phyloP scores from a whole-genome alignment of 2,113 vertebrate species.

The Haplotaxodon microlepis region DNA sequence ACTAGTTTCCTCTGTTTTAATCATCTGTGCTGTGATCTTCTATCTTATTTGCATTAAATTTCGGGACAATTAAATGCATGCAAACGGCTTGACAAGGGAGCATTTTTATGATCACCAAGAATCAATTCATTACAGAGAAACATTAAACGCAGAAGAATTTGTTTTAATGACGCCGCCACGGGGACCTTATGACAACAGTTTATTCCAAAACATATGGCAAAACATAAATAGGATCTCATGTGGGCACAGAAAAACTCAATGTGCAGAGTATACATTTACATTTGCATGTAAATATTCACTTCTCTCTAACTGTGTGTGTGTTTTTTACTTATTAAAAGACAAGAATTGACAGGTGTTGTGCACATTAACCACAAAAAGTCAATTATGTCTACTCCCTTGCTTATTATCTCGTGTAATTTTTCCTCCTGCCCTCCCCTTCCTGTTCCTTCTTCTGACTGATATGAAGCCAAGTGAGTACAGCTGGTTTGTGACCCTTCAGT shows the following conservation, averaged over 20 bases:
- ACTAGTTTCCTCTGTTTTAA: background rate
- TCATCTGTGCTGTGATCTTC: background rate
- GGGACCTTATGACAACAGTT: slow-evolving; percentile 14
- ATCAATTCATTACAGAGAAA: slow-evolving; percentile 3
- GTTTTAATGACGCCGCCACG: background rate
- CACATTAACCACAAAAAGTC: background rate
- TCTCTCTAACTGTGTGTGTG: background rate
- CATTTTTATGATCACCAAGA: background rate
- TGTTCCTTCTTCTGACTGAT: background rate
- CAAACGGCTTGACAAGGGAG: background rate
- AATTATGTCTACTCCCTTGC: background rate
- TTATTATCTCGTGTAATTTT: background rate
- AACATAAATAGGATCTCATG: slow-evolving; percentile 12
- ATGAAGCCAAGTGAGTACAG: slow-evolving; percentile 18
- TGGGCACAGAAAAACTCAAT: background rate
- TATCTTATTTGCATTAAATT: background rate
- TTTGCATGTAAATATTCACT: background rate
- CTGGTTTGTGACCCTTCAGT: slow-evolving; percentile 33
- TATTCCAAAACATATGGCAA: slow-evolving; percentile 6
- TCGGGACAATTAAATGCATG: background rate
- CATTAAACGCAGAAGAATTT: background rate
- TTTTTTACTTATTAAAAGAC: background rate
- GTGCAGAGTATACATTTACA: slow-evolving; percentile 9
- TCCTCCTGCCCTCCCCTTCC: background rate
- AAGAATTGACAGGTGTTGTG: background rate